These are phyloP conservation scores for Calameuta filiformis DNA, from an alignment of 2,888 invertebrate species.

Conservation along the genomic window DNA sequence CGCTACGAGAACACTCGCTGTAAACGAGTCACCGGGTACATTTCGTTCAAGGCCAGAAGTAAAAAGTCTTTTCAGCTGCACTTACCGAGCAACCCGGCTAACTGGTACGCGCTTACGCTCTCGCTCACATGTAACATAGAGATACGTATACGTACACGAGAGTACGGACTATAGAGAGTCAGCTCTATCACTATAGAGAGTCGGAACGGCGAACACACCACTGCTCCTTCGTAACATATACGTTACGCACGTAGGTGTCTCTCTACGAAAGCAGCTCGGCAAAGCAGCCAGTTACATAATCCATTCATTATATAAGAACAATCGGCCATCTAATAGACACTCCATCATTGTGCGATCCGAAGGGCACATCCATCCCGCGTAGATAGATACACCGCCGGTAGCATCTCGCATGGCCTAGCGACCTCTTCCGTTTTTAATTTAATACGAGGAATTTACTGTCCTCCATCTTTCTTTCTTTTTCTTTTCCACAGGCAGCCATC, in stretches of 20 bases:
- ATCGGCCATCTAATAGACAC: slow-evolving; percentile 63
- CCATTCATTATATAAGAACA: slow-evolving; percentile 66
- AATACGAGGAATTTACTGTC: not conserved
- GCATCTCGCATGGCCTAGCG: not conserved
- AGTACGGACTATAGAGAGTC: not conserved
- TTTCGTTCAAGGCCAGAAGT: slow-evolving; percentile 65
- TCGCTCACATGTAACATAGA: slow-evolving; percentile 18
- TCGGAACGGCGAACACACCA: not conserved
- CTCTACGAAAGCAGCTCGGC: slow-evolving; percentile 33
- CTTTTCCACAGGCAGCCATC: not conserved
- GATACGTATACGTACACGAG: not conserved
- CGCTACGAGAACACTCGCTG: slow-evolving; percentile 16
- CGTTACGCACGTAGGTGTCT: slow-evolving; percentile 21
- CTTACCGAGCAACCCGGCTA: slow-evolving; percentile 40
- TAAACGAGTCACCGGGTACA: slow-evolving; percentile 60
- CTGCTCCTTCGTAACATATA: not conserved
- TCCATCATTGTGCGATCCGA: slow-evolving; percentile 46
- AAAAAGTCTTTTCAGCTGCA: slow-evolving; percentile 64
- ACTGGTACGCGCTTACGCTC: slow-evolving; percentile 9
- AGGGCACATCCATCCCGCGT: slow-evolving; percentile 20
- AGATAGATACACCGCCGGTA: not conserved
- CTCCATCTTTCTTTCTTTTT: not conserved
- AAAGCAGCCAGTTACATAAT: slow-evolving; percentile 63
- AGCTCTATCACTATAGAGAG: no score
- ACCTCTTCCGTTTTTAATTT: not conserved